Percentiles rank a stretch among this genome's conserved stretches.
phyloP scores from a whole-genome alignment of 2,888 invertebrate genomes.

The Harmothoe impar region DNA sequence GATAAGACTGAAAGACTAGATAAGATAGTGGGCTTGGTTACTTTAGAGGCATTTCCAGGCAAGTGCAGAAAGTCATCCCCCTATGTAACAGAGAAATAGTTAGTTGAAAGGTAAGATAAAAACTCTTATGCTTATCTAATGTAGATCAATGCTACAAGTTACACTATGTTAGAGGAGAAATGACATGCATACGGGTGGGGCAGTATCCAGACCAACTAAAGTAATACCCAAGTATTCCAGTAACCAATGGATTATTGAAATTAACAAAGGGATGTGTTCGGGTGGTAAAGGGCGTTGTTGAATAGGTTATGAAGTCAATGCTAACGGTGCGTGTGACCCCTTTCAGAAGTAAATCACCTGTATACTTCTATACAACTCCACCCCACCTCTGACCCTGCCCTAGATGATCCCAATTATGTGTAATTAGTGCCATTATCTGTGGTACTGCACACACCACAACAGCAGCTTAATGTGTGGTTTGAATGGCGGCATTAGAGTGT shows the following conservation, averaged over 20 bases:
- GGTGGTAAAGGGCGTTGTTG: no score
- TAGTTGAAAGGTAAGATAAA: background rate
- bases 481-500: background rate
- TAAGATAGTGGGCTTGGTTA: conserved; percentile 4
- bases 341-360: background rate
- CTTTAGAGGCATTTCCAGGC: background rate
- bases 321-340: no score
- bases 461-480: background rate
- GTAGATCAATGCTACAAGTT: background rate
- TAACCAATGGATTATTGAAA: no score
- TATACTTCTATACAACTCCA: background rate
- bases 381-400: conserved; percentile 1
- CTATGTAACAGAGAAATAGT: background rate
- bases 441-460: background rate
- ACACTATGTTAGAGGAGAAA: background rate
- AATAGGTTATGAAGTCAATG: no score
- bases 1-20: background rate
- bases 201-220: no score
- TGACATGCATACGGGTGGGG: background rate
- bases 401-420: conserved; percentile 3
- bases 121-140: background rate
- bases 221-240: no score
- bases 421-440: background rate
- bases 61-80: background rate
- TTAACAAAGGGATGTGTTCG: no score